These are phyloP conservation scores for Emydocephalus ijimae DNA, from an alignment of 2,113 vertebrate species.

Conservation along the genomic window DNA sequence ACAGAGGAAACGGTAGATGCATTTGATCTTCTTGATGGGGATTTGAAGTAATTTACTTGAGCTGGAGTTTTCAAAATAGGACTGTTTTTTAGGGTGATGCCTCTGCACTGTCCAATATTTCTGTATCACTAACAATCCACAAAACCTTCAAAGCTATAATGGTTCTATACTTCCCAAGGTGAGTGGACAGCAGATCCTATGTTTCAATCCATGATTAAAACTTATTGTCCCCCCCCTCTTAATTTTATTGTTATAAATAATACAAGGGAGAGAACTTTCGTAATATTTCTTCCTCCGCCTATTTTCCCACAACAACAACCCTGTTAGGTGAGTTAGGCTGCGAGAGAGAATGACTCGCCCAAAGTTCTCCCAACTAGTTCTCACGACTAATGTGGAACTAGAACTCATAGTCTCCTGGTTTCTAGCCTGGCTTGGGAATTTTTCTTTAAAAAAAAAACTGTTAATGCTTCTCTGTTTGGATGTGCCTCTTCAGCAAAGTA, in stretches of 20 bases:
- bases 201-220: background rate
- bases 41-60: background rate
- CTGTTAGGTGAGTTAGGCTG: background rate
- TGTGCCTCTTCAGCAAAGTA: background rate
- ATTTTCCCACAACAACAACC: background rate
- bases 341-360: background rate
- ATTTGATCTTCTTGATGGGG: background rate
- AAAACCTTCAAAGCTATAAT: background rate
- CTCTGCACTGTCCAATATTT: background rate
- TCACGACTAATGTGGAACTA: background rate
- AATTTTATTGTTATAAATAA: too few species aligned
- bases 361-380: background rate
- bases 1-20: background rate
- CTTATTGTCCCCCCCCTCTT: background rate
- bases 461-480: background rate
- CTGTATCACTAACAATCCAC: background rate
- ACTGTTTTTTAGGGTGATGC: too few species aligned
- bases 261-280: background rate
- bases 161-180: background rate
- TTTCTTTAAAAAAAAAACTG: background rate
- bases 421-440: background rate
- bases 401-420: background rate
- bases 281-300: background rate
- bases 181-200: background rate
- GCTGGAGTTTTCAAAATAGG: background rate